Conservation (phyloP, 2,888 invertebrate genomes). For the Carterocephalus palaemon region DNA sequence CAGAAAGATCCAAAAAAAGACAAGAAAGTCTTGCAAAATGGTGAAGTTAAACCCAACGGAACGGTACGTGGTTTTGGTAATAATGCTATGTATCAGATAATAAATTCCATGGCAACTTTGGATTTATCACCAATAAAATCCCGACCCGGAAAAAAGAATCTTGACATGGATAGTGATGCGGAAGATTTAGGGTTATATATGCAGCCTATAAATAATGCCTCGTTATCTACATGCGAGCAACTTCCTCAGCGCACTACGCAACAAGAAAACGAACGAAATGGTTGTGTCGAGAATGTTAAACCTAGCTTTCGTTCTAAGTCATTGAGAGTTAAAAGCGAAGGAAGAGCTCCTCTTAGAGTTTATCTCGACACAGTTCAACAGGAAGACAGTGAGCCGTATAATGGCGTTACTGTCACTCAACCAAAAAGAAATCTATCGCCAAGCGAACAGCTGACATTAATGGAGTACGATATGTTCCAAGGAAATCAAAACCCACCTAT, state of each 20-base stretch:
- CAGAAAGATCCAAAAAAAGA: conserved; percentile 60
- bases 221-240: conserved; percentile 71
- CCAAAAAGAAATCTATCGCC: conserved; percentile 75
- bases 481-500: conserved; percentile 53
- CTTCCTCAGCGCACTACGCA: conserved; percentile 67
- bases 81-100: conserved; percentile 66
- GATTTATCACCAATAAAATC: conserved; percentile 64
- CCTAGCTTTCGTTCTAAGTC: conserved; percentile 76
- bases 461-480: conserved; percentile 70
- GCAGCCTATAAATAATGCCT: conserved; percentile 64
- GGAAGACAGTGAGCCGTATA: conserved; percentile 51
- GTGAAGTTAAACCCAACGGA: conserved; percentile 34
- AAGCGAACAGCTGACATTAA: conserved; percentile 71
- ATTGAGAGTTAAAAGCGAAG: conserved; percentile 74
- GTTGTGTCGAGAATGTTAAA: conserved; percentile 64
- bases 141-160: conserved; percentile 56
- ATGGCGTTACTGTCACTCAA: conserved; percentile 73
- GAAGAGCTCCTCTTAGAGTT: conserved; percentile 63
- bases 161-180: conserved; percentile 58
- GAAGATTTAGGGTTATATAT: conserved; percentile 73
- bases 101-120: conserved; percentile 72
- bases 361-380: conserved; percentile 57
- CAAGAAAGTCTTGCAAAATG: conserved; percentile 36
- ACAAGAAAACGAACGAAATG: conserved; percentile 59
- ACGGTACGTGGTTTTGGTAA: conserved; percentile 37